These are phyloP conservation scores for Condylura cristata DNA, from an alignment of 2,113 vertebrate species.

Conservation along the genomic window DNA sequence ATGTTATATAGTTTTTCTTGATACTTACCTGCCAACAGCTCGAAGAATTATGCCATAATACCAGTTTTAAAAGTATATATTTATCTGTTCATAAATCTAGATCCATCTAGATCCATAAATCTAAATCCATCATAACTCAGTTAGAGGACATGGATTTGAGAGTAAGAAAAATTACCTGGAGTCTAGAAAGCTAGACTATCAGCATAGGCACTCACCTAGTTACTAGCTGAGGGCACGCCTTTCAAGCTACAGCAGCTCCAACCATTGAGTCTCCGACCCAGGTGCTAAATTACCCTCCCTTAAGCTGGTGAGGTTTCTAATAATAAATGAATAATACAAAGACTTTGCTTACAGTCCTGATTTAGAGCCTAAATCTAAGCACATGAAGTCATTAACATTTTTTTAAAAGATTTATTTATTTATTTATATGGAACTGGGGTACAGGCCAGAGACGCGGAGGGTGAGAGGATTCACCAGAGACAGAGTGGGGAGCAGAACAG, in stretches of 20 bases:
- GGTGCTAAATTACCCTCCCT: background rate
- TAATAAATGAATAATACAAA: conserved; percentile 37
- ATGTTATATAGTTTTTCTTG: background rate
- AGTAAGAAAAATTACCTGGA: conserved; percentile 37
- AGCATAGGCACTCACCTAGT: background rate
- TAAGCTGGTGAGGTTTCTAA: conserved; percentile 15
- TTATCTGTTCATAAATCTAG: conserved; percentile 36
- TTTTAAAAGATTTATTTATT: too few species aligned
- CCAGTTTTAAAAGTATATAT: background rate
- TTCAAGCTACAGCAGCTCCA: background rate
- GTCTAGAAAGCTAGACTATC: background rate
- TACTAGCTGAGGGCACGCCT: background rate
- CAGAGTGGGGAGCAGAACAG: too few species aligned
- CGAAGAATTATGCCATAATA: conserved; percentile 20
- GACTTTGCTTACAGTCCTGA: conserved; percentile 20
- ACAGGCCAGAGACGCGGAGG: too few species aligned
- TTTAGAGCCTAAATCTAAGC: conserved; percentile 23
- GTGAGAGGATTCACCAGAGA: too few species aligned
- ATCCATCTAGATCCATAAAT: too few species aligned
- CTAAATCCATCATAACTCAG: background rate
- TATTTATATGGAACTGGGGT: too few species aligned
- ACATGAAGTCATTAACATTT: background rate
- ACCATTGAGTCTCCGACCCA: background rate
- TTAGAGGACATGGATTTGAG: background rate
- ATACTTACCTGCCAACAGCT: background rate